Evolutionary conservation across 1,140 invertebrate genomes (phyloP), one percentile per base, ranked within the genome.

Genomic region (Adelges cooleyi): DNA sequence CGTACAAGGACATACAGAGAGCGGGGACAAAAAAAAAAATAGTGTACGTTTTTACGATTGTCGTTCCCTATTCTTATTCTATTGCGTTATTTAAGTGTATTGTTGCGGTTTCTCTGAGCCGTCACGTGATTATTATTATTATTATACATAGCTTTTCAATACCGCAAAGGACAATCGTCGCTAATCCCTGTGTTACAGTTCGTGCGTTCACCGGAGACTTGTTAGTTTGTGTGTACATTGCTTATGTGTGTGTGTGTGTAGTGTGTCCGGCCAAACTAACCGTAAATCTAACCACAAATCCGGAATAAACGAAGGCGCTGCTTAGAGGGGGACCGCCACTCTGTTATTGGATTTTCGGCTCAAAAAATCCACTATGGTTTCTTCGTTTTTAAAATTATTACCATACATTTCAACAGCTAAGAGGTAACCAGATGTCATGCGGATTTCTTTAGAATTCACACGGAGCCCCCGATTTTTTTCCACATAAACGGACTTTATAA

Each of bases 141-240:
- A 33, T 5, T 11, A 11, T 33, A 5, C 11, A 33, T 11, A 33
- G 36, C n/a, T 29, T 54, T 23, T 53, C 27, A 53, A 53, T 53
- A 18, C 51, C 18, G 25, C 17, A 27, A 17, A 42, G 52, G 9
- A 56, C 52, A 56, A 56, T 56, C 52, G 52, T 13, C 20, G 13
- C 36, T 56, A 56, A 56, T 56, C 52, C 52, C 25, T 42, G 52
- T 56, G 52, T 56, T 27, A 17, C 52, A 22, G n/a, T 48, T 23
- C 38, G 17, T 18, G 6, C 33, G 33, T 38, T 23, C 18, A 15
- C 9, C 29, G 8, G 33, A 23, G 29, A 36, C 51, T 38, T 22
- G 51, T 22, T 38, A 23, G 51, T 53, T 53, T 53, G 51, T 22
- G 33, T 8, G 15, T n/a, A n/a, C n/a, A n/a, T n/a, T n/a, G n/a